These are phyloP conservation scores for Polylopha cassiicola DNA, from an alignment of 2,888 invertebrate species.

Conservation along the genomic window DNA sequence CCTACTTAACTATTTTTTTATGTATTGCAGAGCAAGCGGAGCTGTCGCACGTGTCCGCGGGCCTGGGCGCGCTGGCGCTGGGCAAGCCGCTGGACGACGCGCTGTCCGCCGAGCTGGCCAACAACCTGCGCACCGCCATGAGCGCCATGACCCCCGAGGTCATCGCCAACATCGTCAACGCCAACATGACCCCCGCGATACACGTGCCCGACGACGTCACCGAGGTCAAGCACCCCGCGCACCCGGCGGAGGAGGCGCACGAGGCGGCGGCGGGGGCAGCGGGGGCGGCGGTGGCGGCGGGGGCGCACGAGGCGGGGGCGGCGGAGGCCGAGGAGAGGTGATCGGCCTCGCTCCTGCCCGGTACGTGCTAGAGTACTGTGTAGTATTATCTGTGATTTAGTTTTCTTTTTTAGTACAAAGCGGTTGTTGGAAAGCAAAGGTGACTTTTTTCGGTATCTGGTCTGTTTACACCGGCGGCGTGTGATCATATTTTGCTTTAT, in stretches of 20 bases:
- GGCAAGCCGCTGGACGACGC: constrained; percentile 14
- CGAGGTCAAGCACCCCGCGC: too few relatives aligned
- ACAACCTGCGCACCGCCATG: constrained; percentile 61
- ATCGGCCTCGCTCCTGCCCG: constrained; percentile 10
- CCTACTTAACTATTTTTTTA: too few relatives aligned
- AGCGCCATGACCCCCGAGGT: constrained; percentile 47
- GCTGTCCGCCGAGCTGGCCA: constrained; percentile 41
- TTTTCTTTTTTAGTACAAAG: too few relatives aligned
- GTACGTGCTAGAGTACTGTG: not conserved
- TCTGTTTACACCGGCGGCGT: too few relatives aligned
- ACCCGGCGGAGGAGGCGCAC: too few relatives aligned
- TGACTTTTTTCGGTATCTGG: too few relatives aligned
- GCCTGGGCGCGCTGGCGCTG: constrained; percentile 22
- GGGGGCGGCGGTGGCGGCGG: not conserved
- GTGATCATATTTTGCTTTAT: too few relatives aligned
- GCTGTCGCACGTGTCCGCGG: constrained; percentile 17
- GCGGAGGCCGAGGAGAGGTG: constrained; percentile 22
- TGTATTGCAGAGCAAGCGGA: constrained; percentile 23
- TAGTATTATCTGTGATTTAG: too few relatives aligned
- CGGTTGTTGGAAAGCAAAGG: too few relatives aligned
- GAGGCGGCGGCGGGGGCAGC: not conserved
- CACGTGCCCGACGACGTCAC: not conserved
- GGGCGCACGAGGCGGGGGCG: not conserved
- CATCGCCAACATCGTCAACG: constrained; percentile 45
- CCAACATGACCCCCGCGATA: constrained; percentile 15